A percentile compares a stretch with the other conserved stretches of the same genome.
These are phyloP conservation scores for Platyrinchus mystaceus DNA, from an alignment of 2,797 vertebrate species.

Conservation along the genomic window DNA sequence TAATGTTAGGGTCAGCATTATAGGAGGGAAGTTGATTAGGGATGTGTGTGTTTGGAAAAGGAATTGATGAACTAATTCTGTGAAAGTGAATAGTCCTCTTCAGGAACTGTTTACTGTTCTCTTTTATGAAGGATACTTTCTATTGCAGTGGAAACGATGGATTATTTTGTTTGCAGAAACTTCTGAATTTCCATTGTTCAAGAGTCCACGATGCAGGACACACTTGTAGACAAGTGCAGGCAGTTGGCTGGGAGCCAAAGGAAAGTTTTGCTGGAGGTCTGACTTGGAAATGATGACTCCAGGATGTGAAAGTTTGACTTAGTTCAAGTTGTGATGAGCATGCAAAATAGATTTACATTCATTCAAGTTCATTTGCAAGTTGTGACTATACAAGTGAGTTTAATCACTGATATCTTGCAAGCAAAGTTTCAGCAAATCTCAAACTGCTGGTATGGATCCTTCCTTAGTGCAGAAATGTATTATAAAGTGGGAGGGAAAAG, in stretches of 20 bases:
- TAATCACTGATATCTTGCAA: neutral
- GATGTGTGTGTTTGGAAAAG: neutral
- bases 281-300: neutral
- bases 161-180: constrained; percentile 20
- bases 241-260: neutral
- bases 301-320: constrained; percentile 32
- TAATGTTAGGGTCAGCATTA: neutral
- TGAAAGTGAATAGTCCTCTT: neutral
- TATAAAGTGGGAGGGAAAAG: neutral
- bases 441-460: neutral
- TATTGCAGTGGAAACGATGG: constrained; percentile 7
- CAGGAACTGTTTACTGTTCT: neutral
- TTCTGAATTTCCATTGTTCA: constrained; percentile 33
- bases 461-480: neutral
- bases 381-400: neutral
- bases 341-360: neutral
- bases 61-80: neutral
- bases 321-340: neutral
- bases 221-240: neutral
- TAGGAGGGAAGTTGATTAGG: neutral
- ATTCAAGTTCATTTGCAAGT: neutral
- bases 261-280: constrained; percentile 9
- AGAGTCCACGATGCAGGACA: neutral
- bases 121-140: neutral
- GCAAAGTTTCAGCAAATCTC: neutral